These are phyloP conservation scores for Pyrrhura leucotis DNA, from an alignment of 2,797 vertebrate species.

Conservation along the genomic window DNA sequence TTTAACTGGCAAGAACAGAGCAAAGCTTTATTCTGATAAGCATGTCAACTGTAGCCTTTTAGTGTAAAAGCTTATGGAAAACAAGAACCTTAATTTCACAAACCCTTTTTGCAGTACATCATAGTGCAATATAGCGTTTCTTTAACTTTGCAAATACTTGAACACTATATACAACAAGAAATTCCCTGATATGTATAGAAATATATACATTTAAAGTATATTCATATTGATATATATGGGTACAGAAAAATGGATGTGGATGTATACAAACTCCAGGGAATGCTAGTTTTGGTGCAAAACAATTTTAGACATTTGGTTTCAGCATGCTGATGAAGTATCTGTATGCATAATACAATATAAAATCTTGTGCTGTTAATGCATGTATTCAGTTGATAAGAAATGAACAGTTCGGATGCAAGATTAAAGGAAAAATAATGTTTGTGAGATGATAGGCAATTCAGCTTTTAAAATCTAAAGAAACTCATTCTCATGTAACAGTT, in stretches of 20 bases:
- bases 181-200: not conserved
- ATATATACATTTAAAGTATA: not conserved
- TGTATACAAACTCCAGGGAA: not conserved
- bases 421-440: not conserved
- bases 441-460: not conserved
- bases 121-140: not conserved
- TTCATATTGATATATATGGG: not conserved
- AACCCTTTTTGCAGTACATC: not conserved
- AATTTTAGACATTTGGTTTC: not conserved
- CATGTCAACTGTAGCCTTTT: not conserved
- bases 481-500: not conserved
- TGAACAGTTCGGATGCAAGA: not conserved
- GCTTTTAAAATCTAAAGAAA: not conserved
- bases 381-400: not conserved
- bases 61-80: not conserved
- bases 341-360: not conserved
- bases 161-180: not conserved
- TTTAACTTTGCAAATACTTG: not conserved
- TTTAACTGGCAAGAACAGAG: not conserved
- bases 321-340: not conserved
- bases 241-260: not conserved
- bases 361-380: not conserved
- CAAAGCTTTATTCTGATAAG: not conserved
- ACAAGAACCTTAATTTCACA: not conserved
- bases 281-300: not conserved